Evolutionary conservation across 2,888 invertebrate species (phyloP), one percentile per base, ranked within the genome.

Genomic region (Charanyca ferruginea): DNA sequence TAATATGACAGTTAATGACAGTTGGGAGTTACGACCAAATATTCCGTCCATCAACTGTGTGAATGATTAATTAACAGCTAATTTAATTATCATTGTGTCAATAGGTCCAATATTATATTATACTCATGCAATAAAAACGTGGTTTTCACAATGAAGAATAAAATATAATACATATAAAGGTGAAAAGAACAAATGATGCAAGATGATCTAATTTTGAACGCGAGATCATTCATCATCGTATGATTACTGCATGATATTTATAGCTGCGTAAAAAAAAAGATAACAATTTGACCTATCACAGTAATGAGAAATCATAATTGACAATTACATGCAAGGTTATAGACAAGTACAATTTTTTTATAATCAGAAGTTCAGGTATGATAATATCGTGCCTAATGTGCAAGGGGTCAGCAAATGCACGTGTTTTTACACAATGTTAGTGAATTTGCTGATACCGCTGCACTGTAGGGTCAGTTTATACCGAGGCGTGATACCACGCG

Each of bases 101-200:
- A 20, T 20, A 42, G 54, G 25, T 59, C 53, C 54, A 59, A 51
- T 38, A 49, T 25, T 44, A 38, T 42, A n/a, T n/a, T n/a, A n/a
- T 47, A 20, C 53, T 45, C 64, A 77, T 52, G 59, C 11, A 52
- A 22, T 20, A 9, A 44, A 38, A 52, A 20, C 62, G 59, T 75
- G 74, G 32, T 38, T 48, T 54, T 18, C 62, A 76, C 53, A 76
- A 54, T 16, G 22, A 53, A 44, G 0, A 38, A 18, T 16, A 51
- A 62, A 53, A 28, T n/a, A 32, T 16, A 51, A 62, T 48, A 28
- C 16, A 32, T 23, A 16, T 42, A 53, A 25, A 58, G 47, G 49
- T 47, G 42, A 60, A 49, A 61, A 53, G 8, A 65, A 57, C 64
- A 57, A 45, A 51, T 75, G 75, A 77, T 35, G 74, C 51, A 75